phyloP scores from a whole-genome alignment of 2,797 vertebrate species.

The Pipistrellus nathusii region DNA sequence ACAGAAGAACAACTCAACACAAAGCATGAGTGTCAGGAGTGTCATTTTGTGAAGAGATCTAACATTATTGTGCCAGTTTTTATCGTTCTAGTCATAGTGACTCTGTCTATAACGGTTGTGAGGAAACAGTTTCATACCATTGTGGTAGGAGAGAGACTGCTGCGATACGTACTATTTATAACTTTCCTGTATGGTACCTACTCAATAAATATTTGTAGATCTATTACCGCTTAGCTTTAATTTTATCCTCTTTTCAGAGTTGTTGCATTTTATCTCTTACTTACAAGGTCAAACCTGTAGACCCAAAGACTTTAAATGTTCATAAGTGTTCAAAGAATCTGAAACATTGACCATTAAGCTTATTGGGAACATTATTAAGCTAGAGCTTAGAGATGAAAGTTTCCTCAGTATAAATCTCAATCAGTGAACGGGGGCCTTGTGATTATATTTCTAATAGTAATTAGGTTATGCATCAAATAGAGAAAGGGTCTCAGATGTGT shows the following conservation, averaged over 20 bases:
- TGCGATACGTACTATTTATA: not conserved
- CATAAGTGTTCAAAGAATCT: not conserved
- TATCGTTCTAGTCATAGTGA: not conserved
- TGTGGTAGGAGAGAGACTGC: not conserved
- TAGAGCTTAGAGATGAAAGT: not conserved
- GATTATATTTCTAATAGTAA: not conserved
- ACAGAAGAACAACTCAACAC: not conserved
- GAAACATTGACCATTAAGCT: not conserved
- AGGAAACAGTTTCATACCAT: not conserved
- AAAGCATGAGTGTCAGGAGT: not conserved
- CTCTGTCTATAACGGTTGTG: not conserved
- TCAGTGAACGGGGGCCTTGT: not conserved
- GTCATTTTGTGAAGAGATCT: not conserved
- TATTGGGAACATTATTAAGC: not conserved
- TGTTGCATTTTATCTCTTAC: not conserved
- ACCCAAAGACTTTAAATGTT: not conserved
- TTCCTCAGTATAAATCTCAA: not conserved
- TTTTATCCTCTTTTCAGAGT: not conserved
- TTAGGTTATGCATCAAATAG: not conserved
- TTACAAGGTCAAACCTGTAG: not conserved
- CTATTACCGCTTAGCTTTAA: not conserved
- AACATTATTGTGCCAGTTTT: not conserved
- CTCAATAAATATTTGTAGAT: not conserved
- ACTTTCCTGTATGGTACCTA: not conserved
- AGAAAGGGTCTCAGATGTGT: not conserved